Conservation (phyloP, 2,113 vertebrate species). For the Gavialis gangeticus region DNA sequence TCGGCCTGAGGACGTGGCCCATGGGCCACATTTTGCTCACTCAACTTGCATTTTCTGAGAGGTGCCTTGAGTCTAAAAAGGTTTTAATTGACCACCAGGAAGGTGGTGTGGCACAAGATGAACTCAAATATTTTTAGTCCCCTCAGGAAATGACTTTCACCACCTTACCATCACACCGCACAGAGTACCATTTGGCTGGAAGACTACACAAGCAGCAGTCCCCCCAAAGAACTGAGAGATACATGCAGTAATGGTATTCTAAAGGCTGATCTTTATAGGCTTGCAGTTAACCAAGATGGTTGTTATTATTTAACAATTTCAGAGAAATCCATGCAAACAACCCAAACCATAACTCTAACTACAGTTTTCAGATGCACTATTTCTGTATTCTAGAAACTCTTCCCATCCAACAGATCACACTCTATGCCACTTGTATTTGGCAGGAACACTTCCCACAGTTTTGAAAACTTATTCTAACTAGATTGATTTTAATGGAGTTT, state of each 20-base stretch:
- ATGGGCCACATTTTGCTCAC: too few relatives aligned
- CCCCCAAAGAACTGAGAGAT: background rate
- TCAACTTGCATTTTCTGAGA: too few relatives aligned
- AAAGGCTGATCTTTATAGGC: background rate
- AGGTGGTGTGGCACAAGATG: background rate
- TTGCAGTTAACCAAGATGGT: background rate
- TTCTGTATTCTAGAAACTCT: background rate
- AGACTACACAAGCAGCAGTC: background rate
- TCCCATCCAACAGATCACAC: background rate
- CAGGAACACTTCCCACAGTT: slow-evolving; percentile 28
- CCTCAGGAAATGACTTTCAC: background rate
- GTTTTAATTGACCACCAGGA: too few relatives aligned
- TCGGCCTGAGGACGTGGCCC: too few relatives aligned
- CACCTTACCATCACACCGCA: background rate
- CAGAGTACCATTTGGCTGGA: background rate
- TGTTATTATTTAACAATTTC: background rate
- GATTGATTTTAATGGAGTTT: slow-evolving; percentile 60
- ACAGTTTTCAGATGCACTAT: background rate
- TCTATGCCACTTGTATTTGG: background rate
- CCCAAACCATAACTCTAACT: background rate
- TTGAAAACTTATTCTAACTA: slow-evolving; percentile 51
- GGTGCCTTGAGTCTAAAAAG: too few relatives aligned
- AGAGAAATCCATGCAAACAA: background rate
- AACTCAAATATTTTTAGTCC: background rate
- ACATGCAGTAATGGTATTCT: background rate